Evolutionary conservation across 2,113 vertebrate genomes (phyloP), one percentile per base, ranked within the genome.

Genomic region (Myotis yumanensis): DNA sequence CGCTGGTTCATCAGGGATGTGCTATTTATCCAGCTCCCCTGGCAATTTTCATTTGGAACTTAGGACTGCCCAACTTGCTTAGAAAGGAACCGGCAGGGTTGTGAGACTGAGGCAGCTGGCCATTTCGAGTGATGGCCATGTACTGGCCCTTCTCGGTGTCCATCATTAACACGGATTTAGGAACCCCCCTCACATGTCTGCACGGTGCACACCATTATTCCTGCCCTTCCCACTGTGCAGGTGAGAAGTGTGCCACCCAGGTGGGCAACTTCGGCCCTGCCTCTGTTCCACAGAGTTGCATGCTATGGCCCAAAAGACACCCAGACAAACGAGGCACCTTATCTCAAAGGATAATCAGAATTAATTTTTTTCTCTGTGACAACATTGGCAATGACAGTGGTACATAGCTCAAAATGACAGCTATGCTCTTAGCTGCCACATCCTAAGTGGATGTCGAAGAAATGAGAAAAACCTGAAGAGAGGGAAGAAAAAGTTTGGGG

Each of bases 91-190:
- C 1, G n/a, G 25, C 75, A 25, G 54, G 40, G 40, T 4, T 3
- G 16, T 10, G 35, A 69, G 5, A 25, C 10, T 15, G 22, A 3
- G 4, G 59, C n/a, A 7, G 46, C 43, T 11, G 1, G 54, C 2
- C 77, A 4, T 43, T 64, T 54, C 30, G 7, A 22, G 16, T 22
- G 52, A 25, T 2, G 20, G 7, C 1, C 15, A 22, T 5, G 23
- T 11, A 1, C 57, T 2, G 4, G 9, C 11, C 20, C 32, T 43
- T 1, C 23, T 11, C 59, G 0, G 1, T 0, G 6, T 30, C 1
- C 16, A 16, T 2, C 52, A 54, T 35, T 28, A 32, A 16, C 37
- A 2, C 0, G 0, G 0, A 16, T 1, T 5, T 15, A 64, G 46
- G 8, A 11, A 11, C n/a, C 18, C 17, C 9, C 3, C 4, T n/a